These are phyloP conservation scores for Nephotettix cincticeps DNA, from an alignment of 1,140 invertebrate species.

Conservation along the genomic window DNA sequence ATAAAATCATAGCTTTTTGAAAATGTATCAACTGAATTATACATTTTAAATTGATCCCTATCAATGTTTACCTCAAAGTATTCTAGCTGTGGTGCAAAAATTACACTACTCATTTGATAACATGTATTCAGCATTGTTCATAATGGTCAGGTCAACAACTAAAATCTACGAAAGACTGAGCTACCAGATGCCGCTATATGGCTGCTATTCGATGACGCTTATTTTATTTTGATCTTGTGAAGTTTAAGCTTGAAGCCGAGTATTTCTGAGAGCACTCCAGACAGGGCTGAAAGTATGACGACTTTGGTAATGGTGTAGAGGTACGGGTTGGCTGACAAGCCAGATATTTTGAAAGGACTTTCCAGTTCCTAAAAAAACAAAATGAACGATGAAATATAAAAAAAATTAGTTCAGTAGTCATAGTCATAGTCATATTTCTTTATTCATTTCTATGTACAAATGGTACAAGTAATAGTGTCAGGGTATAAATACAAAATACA, in stretches of 20 bases:
- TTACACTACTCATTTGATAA: too few species aligned
- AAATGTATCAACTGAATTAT: too few species aligned
- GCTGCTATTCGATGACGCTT: conserved; percentile 34
- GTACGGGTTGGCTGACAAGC: conserved; percentile 92
- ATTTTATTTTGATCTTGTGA: conserved; percentile 95
- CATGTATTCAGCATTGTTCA: too few species aligned
- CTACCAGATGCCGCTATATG: not conserved
- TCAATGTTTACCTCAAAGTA: too few species aligned
- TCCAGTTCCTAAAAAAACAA: conserved; percentile 82
- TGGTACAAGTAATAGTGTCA: too few species aligned
- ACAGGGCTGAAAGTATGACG: conserved; percentile 90
- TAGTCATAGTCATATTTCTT: too few species aligned
- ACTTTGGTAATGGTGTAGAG: conserved; percentile 95
- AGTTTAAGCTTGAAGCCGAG: conserved; percentile 96
- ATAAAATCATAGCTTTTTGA: too few species aligned
- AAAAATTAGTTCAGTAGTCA: too few species aligned
- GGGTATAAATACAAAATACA: too few species aligned
- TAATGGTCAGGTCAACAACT: not conserved
- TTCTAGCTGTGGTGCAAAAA: too few species aligned
- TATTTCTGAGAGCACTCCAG: conserved; percentile 91
- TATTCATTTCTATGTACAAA: too few species aligned
- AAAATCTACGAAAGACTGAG: conserved; percentile 14
- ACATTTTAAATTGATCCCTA: too few species aligned
- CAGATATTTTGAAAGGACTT: conserved; percentile 95
- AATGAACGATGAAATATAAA: not conserved